Percentiles rank a stretch among this genome's conserved stretches.
Evolutionary conservation across 1,140 invertebrate species (phyloP).

Genomic region (Macrobrachium rosenbergii): DNA sequence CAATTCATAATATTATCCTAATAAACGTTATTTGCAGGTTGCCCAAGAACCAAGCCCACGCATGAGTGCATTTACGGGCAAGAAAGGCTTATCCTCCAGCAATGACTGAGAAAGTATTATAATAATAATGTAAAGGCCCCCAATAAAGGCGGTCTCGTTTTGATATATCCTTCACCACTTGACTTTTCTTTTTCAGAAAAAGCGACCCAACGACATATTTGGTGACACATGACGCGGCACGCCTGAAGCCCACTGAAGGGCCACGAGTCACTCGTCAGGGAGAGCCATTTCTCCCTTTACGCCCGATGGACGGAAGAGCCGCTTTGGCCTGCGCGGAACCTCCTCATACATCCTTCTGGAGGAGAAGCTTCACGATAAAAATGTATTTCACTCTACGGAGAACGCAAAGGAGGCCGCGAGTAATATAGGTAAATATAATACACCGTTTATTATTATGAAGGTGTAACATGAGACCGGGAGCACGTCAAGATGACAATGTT

Average conservation of each 20-base stretch:
- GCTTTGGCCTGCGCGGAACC: neutral
- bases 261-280: too few relatives aligned
- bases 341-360: neutral
- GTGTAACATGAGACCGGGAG: neutral
- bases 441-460: neutral
- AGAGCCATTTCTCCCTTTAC: neutral
- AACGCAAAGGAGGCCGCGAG: neutral
- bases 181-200: constrained; percentile 7
- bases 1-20: too few relatives aligned
- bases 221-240: constrained; percentile 39
- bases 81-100: too few relatives aligned
- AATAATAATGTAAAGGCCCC: neutral
- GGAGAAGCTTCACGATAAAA: constrained; percentile 22
- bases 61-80: too few relatives aligned
- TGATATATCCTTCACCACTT: neutral
- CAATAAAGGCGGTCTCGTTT: constrained; percentile 20
- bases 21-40: too few relatives aligned
- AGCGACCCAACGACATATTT: constrained; percentile 35
- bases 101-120: neutral
- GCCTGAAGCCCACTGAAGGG: neutral
- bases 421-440: constrained; percentile 23
- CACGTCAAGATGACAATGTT: too few relatives aligned
- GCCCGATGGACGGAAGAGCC: neutral
- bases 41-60: too few relatives aligned
- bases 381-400: constrained; percentile 29